Base-by-base conservation (phyloP, 2,888 invertebrate genomes). In the Gastracanthus pulcherrimus region DNA sequence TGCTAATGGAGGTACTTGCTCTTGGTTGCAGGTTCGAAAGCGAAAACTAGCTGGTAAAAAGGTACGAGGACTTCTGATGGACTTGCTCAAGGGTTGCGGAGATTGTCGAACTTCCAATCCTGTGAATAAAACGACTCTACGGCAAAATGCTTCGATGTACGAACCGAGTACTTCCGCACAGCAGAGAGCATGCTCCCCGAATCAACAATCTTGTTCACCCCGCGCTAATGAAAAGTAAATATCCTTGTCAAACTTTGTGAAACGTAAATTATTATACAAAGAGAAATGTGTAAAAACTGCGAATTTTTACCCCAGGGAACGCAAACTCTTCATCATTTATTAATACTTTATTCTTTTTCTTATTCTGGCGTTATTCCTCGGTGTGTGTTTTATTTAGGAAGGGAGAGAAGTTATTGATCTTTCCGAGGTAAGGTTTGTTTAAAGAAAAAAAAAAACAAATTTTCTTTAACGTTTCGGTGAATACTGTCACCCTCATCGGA, bases 41-140 rank as follows among this genome's bases (percentile, higher is more conserved):
- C 86, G 88, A 83, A 89, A 87, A 81, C 82, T 85, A n/a, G 87
- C 86, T n/a, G 90, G 89, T 1, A 91, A 87, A 85, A 88, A 81
- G 58, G 89, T 91, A 0, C 85, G 90, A 75, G 88, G 87, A 5
- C 85, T 90, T 34, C 83, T 91, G 36, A 85, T 89, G 84, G 90
- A 91, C 75, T 84, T 91, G 67, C 75, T 91, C 45, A 88, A 83
- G 82, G 88, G 90, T 26, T 91, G 90, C 38, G 87, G 90, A 62
- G 90, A 89, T 80, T 89, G 88, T 82, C 86, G 87, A 69, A 86
- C 84, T 60, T 58, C 86, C 11, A 87, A 81, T 72, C 58, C 81
- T 67, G 67, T 83, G 26, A 84, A 82, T 67, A 80, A 76, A 19
- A 41, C 81, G 4, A 60, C 51, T 60, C 9, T 71, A 4, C 66